A percentile compares a stretch with the other conserved stretches of the same genome.
Conservation (phyloP, 2,888 invertebrate genomes). For the Vannuccia rotundouncinata region DNA sequence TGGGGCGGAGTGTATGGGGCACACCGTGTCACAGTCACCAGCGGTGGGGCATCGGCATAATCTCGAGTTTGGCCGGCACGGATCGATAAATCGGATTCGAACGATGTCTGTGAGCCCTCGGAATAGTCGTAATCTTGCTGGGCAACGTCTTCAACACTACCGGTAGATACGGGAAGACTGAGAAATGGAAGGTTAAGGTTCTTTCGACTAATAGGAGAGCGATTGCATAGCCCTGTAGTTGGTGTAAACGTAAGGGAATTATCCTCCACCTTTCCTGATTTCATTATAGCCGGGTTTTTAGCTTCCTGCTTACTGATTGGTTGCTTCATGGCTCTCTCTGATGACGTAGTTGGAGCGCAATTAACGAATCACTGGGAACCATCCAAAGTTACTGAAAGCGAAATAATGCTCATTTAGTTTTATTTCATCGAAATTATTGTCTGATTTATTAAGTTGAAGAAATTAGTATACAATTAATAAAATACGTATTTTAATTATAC, state of each 20-base stretch:
- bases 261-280: neutral
- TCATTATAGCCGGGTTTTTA: neutral
- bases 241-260: neutral
- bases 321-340: neutral
- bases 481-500: too few relatives aligned
- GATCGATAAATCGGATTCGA: neutral
- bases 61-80: neutral
- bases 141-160: neutral
- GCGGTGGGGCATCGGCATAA: neutral
- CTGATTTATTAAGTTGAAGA: too few relatives aligned
- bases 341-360: neutral
- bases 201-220: neutral
- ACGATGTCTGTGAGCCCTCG: neutral
- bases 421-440: too few relatives aligned
- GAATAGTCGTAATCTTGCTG: neutral
- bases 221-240: neutral
- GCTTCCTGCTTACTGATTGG: neutral
- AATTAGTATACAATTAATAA: too few relatives aligned
- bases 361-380: too few relatives aligned
- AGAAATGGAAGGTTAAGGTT: neutral
- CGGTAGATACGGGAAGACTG: neutral
- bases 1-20: neutral
- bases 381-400: too few relatives aligned
- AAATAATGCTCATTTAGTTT: too few relatives aligned
- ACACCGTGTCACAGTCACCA: neutral